phyloP scores from a whole-genome alignment of 2,113 vertebrate genomes.

The Poeciliopsis prolifica region DNA sequence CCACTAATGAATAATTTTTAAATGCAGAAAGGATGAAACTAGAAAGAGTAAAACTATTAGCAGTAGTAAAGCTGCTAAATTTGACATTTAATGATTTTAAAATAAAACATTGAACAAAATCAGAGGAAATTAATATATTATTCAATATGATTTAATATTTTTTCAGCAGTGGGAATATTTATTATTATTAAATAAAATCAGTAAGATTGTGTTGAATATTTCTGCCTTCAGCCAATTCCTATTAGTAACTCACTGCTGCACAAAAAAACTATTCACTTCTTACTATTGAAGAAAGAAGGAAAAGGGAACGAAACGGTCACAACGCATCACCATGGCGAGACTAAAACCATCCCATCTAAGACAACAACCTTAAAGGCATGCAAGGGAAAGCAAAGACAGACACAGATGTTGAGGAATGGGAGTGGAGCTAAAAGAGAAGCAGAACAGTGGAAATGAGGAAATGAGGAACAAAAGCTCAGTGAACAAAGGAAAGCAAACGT shows the following conservation, averaged over 20 bases:
- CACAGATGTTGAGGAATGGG: slow-evolving; percentile 28
- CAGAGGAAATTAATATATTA: too few species aligned
- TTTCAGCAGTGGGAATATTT: too few species aligned
- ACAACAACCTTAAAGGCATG: slow-evolving; percentile 17
- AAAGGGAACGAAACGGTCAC: accelerated
- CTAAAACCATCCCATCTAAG: slow-evolving; percentile 25
- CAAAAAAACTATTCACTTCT: not conserved
- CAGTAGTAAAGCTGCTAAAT: too few species aligned
- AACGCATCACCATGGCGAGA: slow-evolving; percentile 16
- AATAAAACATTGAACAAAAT: too few species aligned
- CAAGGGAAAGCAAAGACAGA: slow-evolving; percentile 53
- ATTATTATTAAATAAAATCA: too few species aligned
- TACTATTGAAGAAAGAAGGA: not conserved
- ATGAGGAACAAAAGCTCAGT: slow-evolving; percentile 46
- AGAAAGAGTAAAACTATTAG: too few species aligned
- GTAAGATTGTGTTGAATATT: not conserved
- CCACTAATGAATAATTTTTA: too few species aligned
- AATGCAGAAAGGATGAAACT: too few species aligned
- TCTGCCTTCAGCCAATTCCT: not conserved
- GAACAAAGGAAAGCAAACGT: slow-evolving; percentile 58
- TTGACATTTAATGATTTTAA: too few species aligned
- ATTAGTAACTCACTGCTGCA: not conserved
- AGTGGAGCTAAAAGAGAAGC: slow-evolving; percentile 23
- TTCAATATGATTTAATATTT: too few species aligned
- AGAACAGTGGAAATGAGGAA: slow-evolving; percentile 42